phyloP scores from a whole-genome alignment of 2,888 invertebrate species.

The Bellardia bayeri region DNA sequence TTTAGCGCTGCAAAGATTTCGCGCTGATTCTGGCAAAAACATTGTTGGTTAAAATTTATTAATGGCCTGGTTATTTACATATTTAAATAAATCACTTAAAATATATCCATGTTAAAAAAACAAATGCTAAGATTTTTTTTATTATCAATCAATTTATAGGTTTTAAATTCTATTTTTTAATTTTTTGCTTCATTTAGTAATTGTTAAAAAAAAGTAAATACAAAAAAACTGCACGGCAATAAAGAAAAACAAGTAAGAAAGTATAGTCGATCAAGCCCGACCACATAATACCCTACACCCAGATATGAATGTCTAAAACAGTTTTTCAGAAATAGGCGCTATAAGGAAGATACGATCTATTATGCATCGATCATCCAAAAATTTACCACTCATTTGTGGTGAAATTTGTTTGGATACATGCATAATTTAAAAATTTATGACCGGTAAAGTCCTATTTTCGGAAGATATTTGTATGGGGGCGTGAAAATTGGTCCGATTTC shows the following conservation, averaged over 20 bases:
- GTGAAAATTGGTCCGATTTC: no score
- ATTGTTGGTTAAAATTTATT: background rate
- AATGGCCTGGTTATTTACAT: background rate
- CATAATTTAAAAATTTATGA: no score
- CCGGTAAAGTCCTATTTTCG: no score
- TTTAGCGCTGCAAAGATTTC: background rate
- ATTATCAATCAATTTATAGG: background rate
- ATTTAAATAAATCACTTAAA: background rate
- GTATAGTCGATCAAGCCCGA: no score
- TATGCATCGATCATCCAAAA: no score
- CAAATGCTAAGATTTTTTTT: background rate
- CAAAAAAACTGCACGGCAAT: constrained; percentile 7
- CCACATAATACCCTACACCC: no score
- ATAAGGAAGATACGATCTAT: no score
- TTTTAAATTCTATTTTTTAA: background rate
- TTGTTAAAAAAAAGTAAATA: background rate
- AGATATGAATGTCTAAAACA: no score
- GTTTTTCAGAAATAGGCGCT: no score
- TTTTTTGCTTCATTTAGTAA: constrained; percentile 1
- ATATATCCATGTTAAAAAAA: background rate
- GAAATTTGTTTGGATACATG: no score
- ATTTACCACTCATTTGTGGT: no score
- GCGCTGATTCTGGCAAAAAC: background rate
- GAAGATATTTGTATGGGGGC: no score
- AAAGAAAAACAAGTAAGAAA: background rate